These are phyloP conservation scores for Heliothis peltigera DNA, from an alignment of 2,888 invertebrate species.

Conservation along the genomic window DNA sequence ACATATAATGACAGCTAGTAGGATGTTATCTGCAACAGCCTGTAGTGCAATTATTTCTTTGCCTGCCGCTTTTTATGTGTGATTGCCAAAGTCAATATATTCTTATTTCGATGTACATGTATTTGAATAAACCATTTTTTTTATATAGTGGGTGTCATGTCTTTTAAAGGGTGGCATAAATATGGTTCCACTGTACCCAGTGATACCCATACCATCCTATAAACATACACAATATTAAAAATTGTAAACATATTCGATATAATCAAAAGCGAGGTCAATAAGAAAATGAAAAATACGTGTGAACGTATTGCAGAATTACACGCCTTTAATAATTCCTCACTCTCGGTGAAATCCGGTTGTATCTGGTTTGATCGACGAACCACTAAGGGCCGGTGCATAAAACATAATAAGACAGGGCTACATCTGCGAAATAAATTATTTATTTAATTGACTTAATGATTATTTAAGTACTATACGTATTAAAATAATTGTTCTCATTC, in stretches of 20 bases:
- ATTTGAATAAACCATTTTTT: too few relatives aligned
- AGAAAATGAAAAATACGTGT: constrained; percentile 18
- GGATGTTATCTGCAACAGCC: constrained; percentile 13
- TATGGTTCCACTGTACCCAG: too few relatives aligned
- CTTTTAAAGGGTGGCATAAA: too few relatives aligned
- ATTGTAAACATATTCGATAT: too few relatives aligned
- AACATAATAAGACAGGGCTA: constrained; percentile 26
- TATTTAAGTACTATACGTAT: too few relatives aligned
- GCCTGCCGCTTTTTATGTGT: background rate
- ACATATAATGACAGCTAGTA: constrained; percentile 1
- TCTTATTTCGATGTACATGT: too few relatives aligned
- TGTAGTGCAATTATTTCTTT: constrained; percentile 9
- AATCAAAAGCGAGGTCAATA: constrained; percentile 24
- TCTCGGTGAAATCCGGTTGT: constrained; percentile 62
- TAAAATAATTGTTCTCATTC: too few relatives aligned
- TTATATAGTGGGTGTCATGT: too few relatives aligned
- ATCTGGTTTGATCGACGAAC: constrained; percentile 60
- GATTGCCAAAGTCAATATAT: too few relatives aligned
- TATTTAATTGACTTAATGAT: background rate
- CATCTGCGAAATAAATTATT: constrained; percentile 13
- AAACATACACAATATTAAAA: too few relatives aligned
- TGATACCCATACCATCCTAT: too few relatives aligned
- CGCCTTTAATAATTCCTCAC: constrained; percentile 47
- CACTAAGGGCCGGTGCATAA: constrained; percentile 49
- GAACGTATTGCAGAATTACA: constrained; percentile 51